phyloP scores from a whole-genome alignment of 2,888 invertebrate genomes.

The Chymomyza amoena region DNA sequence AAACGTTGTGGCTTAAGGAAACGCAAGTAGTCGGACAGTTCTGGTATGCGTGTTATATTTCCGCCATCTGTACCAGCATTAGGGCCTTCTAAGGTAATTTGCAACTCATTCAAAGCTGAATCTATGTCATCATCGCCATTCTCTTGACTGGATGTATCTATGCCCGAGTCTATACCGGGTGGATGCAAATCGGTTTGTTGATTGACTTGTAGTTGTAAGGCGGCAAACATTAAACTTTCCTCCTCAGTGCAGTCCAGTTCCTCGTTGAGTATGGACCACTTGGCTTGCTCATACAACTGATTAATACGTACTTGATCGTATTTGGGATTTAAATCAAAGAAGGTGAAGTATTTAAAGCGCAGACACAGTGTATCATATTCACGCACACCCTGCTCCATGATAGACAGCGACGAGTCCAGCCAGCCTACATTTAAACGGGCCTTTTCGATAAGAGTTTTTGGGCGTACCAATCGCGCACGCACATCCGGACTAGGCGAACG shows the following conservation, averaged over 20 bases:
- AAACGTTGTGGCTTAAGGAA: slow-evolving; percentile 98
- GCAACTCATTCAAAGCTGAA: slow-evolving; percentile 94
- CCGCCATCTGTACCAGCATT: slow-evolving; percentile 82
- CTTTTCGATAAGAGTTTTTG: slow-evolving; percentile 92
- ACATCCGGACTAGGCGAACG: slow-evolving; percentile 89
- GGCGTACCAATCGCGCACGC: slow-evolving; percentile 87
- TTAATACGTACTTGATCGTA: slow-evolving; percentile 97
- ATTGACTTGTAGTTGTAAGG: slow-evolving; percentile 94
- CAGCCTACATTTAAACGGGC: slow-evolving; percentile 97
- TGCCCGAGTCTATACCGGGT: slow-evolving; percentile 51
- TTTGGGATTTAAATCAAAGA: slow-evolving; percentile 98
- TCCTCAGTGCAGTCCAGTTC: slow-evolving; percentile 99
- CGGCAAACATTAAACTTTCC: slow-evolving; percentile 98
- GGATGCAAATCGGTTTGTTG: slow-evolving; percentile 82
- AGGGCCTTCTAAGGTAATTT: slow-evolving; percentile 93
- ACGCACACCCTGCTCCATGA: slow-evolving; percentile 98
- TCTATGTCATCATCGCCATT: slow-evolving; percentile 94
- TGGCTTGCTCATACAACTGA: slow-evolving; percentile 99
- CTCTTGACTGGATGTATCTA: slow-evolving; percentile 63
- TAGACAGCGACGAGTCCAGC: slow-evolving; percentile 97
- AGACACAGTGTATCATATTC: slow-evolving; percentile 95
- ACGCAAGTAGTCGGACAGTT: slow-evolving; percentile 93
- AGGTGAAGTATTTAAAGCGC: slow-evolving; percentile 97
- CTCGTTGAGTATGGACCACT: slow-evolving; percentile 98
- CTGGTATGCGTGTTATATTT: slow-evolving; percentile 97